phyloP scores from a whole-genome alignment of 2,888 invertebrate species.

The Lasioglossum figueresi region DNA sequence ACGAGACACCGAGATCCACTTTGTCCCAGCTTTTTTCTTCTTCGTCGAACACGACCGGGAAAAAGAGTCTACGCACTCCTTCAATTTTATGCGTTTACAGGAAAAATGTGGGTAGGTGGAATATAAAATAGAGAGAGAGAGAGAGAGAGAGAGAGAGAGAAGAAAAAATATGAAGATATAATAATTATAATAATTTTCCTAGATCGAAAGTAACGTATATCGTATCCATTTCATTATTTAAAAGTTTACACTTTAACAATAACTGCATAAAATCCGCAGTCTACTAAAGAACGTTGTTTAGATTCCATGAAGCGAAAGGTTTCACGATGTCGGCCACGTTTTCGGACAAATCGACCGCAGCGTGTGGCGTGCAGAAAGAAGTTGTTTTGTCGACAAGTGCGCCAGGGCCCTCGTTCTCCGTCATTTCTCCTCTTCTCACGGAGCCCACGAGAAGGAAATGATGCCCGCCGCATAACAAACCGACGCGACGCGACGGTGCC shows the following conservation, averaged over 20 bases:
- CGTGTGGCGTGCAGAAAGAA: background rate
- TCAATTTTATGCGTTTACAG: too few relatives aligned
- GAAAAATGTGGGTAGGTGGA: too few relatives aligned
- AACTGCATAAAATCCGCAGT: background rate
- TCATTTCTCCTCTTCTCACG: conserved; percentile 61
- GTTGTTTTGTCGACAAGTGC: background rate
- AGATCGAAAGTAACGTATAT: too few relatives aligned
- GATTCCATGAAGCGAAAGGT: background rate
- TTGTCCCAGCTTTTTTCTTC: background rate
- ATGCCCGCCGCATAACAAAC: conserved; percentile 70
- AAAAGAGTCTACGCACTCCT: background rate
- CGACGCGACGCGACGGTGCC: conserved; percentile 32
- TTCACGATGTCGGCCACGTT: background rate
- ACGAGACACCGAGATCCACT: background rate
- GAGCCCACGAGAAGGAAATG: conserved; percentile 71
- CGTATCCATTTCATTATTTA: too few relatives aligned
- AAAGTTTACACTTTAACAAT: too few relatives aligned
- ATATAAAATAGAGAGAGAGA: too few relatives aligned
- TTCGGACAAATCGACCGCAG: background rate
- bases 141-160: too few relatives aligned
- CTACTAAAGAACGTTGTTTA: background rate
- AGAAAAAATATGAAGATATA: too few relatives aligned
- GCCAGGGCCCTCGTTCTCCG: conserved; percentile 33
- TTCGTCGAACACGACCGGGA: background rate
- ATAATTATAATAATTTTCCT: too few relatives aligned